These are phyloP conservation scores for Ephestia elutella DNA, from an alignment of 1,140 invertebrate genomes.

Conservation along the genomic window DNA sequence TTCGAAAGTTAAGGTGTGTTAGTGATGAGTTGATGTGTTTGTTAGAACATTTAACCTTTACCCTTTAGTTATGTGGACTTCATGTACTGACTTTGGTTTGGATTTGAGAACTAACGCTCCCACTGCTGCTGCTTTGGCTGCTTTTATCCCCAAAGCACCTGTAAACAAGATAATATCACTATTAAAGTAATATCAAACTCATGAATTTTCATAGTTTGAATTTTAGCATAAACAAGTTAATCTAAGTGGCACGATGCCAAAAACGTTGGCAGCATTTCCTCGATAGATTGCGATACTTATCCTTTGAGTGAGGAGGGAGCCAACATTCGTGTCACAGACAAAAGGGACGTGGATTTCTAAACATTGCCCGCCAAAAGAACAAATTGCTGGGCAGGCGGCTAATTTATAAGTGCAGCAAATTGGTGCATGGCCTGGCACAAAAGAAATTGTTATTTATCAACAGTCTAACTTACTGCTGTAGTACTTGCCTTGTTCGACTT, in stretches of 20 bases:
- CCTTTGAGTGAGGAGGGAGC: neutral
- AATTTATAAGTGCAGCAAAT: neutral
- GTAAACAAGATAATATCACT: constrained; percentile 11
- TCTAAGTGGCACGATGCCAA: constrained; percentile 3
- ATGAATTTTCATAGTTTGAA: neutral
- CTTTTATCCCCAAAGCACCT: constrained; percentile 61
- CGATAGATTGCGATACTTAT: constrained; percentile 5
- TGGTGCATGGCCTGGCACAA: neutral
- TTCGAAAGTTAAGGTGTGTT: neutral
- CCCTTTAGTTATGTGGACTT: constrained; percentile 14
- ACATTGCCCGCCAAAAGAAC: neutral
- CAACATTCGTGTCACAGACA: constrained; percentile 2
- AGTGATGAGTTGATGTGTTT: neutral
- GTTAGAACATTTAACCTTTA: constrained; percentile 19
- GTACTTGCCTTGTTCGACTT: too few relatives aligned
- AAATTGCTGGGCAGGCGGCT: neutral
- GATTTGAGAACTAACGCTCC: constrained; percentile 50
- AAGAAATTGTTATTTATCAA: neutral
- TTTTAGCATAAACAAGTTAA: constrained; percentile 3
- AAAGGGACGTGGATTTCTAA: neutral
- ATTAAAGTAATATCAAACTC: constrained; percentile 4
- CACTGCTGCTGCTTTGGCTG: constrained; percentile 56
- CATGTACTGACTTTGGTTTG: constrained; percentile 43
- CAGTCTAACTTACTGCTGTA: too few relatives aligned
- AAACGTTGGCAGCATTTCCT: constrained; percentile 1